Evolutionary conservation across 2,113 vertebrate genomes (phyloP).

Genomic region (Oxyura jamaicensis): DNA sequence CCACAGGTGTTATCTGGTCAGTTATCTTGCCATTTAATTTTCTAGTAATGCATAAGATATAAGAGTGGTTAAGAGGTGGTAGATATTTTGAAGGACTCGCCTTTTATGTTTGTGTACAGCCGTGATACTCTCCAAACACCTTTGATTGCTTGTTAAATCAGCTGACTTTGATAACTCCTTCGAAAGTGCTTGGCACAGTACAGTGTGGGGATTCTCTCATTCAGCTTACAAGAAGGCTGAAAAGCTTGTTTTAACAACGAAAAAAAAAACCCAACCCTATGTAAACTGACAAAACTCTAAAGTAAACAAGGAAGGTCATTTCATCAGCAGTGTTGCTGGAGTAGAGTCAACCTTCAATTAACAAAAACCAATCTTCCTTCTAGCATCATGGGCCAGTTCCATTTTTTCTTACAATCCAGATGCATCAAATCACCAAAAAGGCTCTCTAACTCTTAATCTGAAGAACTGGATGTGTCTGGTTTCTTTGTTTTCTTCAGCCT

Average conservation of each 20-base stretch:
- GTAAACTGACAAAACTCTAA: background rate
- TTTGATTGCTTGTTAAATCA: background rate
- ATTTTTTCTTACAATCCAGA: background rate
- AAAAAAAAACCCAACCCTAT: background rate
- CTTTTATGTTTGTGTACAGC: background rate
- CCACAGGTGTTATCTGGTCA: background rate
- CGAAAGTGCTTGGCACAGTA: background rate
- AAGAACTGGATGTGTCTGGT: background rate
- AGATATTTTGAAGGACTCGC: background rate
- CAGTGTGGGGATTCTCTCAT: background rate
- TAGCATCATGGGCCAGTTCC: background rate
- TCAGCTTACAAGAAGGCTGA: background rate
- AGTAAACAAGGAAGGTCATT: background rate
- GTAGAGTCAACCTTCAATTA: background rate
- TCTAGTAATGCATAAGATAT: background rate
- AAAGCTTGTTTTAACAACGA: background rate
- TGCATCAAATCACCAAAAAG: background rate
- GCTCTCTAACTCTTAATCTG: background rate
- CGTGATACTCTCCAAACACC: background rate
- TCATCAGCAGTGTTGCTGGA: background rate
- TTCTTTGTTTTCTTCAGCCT: background rate
- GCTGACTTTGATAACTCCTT: background rate
- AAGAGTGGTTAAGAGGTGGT: background rate
- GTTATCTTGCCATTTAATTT: background rate
- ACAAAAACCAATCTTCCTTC: background rate